phyloP scores from a whole-genome alignment of 2,797 vertebrate species.

The Rhinichthys osculus region DNA sequence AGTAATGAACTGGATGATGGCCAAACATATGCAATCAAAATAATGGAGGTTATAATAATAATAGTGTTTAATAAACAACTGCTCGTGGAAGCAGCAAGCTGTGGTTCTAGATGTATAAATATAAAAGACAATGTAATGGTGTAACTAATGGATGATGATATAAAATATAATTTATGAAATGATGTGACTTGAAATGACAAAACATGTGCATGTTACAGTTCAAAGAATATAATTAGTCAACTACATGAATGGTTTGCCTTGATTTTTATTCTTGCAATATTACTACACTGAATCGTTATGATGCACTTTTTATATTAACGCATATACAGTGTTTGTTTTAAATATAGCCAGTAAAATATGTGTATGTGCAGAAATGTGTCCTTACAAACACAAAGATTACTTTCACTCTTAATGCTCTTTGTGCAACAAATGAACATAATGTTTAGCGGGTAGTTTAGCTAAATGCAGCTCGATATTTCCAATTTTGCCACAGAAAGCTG shows the following conservation, averaged over 20 bases:
- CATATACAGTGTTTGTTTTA: not conserved
- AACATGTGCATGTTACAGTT: no score
- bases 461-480: constrained; percentile 54
- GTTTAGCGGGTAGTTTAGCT: constrained; percentile 56
- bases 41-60: constrained; percentile 29
- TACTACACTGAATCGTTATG: not conserved
- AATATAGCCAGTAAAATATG: not conserved
- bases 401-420: constrained; percentile 42
- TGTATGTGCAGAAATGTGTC: not conserved
- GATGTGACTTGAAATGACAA: not conserved
- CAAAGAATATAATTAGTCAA: not conserved
- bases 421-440: constrained; percentile 46
- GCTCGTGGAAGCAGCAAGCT: not conserved
- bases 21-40: constrained; percentile 33
- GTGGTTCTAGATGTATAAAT: not conserved
- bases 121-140: not conserved
- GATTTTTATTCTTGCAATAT: not conserved
- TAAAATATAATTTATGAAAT: not conserved
- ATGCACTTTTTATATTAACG: not conserved
- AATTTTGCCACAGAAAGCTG: constrained; percentile 29
- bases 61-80: constrained; percentile 13
- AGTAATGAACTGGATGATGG: constrained; percentile 56
- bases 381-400: constrained; percentile 31
- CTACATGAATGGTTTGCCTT: not conserved
- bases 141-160: not conserved